These are phyloP conservation scores for Microplitis deprimator DNA, from an alignment of 2,888 invertebrate genomes.

Conservation along the genomic window DNA sequence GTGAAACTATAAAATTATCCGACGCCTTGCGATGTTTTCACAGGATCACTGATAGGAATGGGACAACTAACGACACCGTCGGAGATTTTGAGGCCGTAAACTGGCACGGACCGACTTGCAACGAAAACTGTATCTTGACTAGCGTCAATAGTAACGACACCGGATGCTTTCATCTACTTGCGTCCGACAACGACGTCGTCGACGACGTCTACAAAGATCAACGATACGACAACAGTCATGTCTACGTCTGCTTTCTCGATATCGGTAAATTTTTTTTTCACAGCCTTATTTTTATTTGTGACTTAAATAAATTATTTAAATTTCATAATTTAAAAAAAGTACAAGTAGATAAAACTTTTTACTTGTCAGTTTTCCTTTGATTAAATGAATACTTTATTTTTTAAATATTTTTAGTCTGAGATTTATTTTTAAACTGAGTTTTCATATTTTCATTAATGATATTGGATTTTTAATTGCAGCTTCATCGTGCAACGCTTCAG, in stretches of 20 bases:
- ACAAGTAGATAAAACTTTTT: not conserved
- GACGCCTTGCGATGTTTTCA: conserved; percentile 32
- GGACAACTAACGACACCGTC: conserved; percentile 34
- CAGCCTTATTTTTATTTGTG: conserved; percentile 15
- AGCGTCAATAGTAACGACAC: conserved; percentile 25
- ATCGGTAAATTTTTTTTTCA: conserved; percentile 22
- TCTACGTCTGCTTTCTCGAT: conserved; percentile 34
- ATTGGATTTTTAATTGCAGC: conserved; percentile 36
- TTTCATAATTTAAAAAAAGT: not conserved
- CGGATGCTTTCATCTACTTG: conserved; percentile 33
- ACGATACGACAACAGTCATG: conserved; percentile 7
- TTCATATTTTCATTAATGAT: not conserved
- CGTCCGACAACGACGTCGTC: conserved; percentile 19
- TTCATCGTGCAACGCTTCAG: conserved; percentile 20
- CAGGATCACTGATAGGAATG: conserved; percentile 36
- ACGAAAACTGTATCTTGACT: conserved; percentile 32
- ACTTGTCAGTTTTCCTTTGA: not conserved
- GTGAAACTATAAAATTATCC: conserved; percentile 38
- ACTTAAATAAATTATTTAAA: not conserved
- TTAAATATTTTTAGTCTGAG: not conserved
- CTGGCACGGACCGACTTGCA: conserved; percentile 39
- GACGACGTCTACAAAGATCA: not conserved
- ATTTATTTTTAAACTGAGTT: not conserved
- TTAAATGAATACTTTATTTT: not conserved
- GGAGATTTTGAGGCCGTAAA: conserved; percentile 34